Evolutionary conservation across 2,888 invertebrate genomes (phyloP).

Genomic region (Apoda limacodes): DNA sequence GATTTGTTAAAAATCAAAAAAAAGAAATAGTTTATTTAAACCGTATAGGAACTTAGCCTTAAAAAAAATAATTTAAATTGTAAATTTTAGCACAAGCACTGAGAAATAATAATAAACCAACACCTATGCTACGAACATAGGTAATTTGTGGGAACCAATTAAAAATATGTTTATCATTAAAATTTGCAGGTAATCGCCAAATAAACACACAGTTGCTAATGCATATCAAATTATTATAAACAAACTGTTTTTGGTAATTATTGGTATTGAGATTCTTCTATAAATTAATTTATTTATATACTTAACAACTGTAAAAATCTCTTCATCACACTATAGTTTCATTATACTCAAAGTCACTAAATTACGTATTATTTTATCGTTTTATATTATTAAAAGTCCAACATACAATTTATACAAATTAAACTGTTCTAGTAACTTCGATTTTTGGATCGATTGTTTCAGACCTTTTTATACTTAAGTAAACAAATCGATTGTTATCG

Average conservation of each 20-base stretch:
- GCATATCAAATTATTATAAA: slow-evolving; percentile 57
- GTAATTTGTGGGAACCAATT: too few relatives aligned
- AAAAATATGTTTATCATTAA: too few relatives aligned
- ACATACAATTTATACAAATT: slow-evolving; percentile 71
- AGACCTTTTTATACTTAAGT: slow-evolving; percentile 36
- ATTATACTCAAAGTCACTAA: slow-evolving; percentile 66
- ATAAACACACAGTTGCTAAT: slow-evolving; percentile 55
- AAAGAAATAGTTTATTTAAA: too few relatives aligned
- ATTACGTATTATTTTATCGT: slow-evolving; percentile 67
- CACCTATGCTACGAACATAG: too few relatives aligned
- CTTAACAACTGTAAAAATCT: slow-evolving; percentile 71
- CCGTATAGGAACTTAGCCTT: too few relatives aligned
- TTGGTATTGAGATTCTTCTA: slow-evolving; percentile 70
- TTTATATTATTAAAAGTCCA: slow-evolving; percentile 68
- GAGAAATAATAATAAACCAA: slow-evolving; percentile 42
- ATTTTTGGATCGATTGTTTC: slow-evolving; percentile 46
- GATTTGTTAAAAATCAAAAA: too few relatives aligned
- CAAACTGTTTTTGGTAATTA: slow-evolving; percentile 70
- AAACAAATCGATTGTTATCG: slow-evolving; percentile 10
- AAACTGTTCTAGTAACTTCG: slow-evolving; percentile 64
- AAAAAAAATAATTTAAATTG: too few relatives aligned
- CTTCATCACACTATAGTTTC: slow-evolving; percentile 67
- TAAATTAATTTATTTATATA: slow-evolving; percentile 71
- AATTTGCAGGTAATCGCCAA: too few relatives aligned
- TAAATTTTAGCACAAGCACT: slow-evolving; percentile 21